Conservation (phyloP, 2,888 invertebrate genomes). For the Pseudococcus jackbeardsleyi region DNA sequence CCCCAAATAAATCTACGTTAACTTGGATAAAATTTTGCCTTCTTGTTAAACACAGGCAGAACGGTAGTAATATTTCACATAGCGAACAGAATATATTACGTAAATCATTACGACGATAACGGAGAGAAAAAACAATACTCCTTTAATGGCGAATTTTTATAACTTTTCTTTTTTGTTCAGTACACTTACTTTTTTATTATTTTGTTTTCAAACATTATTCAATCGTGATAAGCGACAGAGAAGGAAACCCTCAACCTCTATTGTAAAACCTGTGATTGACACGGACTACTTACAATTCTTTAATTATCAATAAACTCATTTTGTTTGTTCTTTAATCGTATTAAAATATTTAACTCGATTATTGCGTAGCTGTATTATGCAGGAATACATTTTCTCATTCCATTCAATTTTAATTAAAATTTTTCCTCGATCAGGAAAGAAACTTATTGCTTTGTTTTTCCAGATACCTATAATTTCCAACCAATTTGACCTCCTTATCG, state of each 20-base stretch:
- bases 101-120: constrained; percentile 52
- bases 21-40: neutral
- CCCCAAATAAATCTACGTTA: constrained; percentile 15
- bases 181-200: neutral
- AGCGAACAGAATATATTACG: constrained; percentile 30
- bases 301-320: neutral
- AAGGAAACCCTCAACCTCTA: neutral
- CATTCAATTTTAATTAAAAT: neutral
- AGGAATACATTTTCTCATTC: neutral
- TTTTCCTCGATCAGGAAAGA: neutral
- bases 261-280: constrained; percentile 23
- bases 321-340: neutral
- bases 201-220: constrained; percentile 22
- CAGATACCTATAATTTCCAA: too few species aligned
- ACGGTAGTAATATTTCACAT: constrained; percentile 10
- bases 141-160: constrained; percentile 32
- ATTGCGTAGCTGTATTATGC: neutral
- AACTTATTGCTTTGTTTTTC: too few species aligned
- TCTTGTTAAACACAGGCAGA: constrained; percentile 16
- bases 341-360: neutral
- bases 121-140: neutral
- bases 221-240: neutral
- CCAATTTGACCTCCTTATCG: too few species aligned
- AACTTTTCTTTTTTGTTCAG: neutral
- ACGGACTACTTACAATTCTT: constrained; percentile 20